Evolutionary conservation across 2,113 vertebrate species (phyloP), one percentile per base, ranked within the genome.

Genomic region (Varanus salvator): DNA sequence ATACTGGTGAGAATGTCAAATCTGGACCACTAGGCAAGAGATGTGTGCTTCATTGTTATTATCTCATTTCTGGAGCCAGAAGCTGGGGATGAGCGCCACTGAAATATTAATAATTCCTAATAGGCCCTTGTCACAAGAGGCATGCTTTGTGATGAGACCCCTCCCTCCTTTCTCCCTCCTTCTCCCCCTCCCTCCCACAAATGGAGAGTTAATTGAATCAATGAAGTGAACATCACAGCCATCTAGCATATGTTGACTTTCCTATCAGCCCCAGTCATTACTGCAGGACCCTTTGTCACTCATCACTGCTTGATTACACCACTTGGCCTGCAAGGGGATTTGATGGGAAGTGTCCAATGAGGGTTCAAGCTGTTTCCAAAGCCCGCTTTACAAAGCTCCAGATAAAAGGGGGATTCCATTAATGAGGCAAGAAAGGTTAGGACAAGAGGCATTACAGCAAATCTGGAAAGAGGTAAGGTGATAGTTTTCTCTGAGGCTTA

Each of bases 401-500:
- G 95, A 97, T 96, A 96, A 96, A 94, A 2, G 96, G 93, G 94
- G 95, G 4, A 72, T 94, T 38, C 93, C 95, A 86, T 90, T 95
- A 91, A 95, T 92, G 68, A 87, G 14, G 89, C 96, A 90, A 91
- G 96, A 91, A 96, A 94, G 96, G 97, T 97, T 93, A 94, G 95
- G 92, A 96, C 38, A 84, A 93, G 96, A 80, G 89, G 96, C 95
- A 52, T 95, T 94, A 86, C 91, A 85, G 96, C 93, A 77, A 83
- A 91, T 87, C 96, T 92, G 93, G 90, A 93, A 78, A 90, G 94
- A 97, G 97, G 98, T 98, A 98, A 97, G 96, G 96, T 81, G 96
- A 94, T 95, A 86, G 84, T 38, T 86, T 34, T 91, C 92, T 92
- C 92, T 80, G 94, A 60, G 95, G 95, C 95, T 94, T 88, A 94